Conservation (phyloP, 2,888 invertebrate genomes). For the Caenorhabditis sp. region DNA sequence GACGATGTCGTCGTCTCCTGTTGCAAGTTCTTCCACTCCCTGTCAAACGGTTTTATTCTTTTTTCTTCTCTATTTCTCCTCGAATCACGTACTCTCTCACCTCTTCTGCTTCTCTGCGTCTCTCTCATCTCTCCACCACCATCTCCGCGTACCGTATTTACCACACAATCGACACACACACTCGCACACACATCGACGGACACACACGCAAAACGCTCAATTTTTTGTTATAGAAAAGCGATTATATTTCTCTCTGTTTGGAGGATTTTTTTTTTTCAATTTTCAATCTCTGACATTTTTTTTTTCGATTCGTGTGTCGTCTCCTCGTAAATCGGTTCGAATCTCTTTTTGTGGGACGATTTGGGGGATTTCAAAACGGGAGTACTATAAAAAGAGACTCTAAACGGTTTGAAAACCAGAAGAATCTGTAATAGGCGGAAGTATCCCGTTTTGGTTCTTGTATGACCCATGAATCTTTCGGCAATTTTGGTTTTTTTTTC, state of each 20-base stretch:
- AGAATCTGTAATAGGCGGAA: too few species aligned
- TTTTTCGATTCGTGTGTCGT: background rate
- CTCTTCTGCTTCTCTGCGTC: slow-evolving; percentile 16
- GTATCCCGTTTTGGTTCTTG: too few species aligned
- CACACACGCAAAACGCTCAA: slow-evolving; percentile 13
- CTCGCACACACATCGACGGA: slow-evolving; percentile 7
- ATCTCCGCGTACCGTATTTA: slow-evolving; percentile 7
- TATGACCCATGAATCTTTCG: too few species aligned
- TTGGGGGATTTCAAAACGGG: background rate
- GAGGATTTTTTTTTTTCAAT: slow-evolving; percentile 9
- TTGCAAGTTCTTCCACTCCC: slow-evolving; percentile 23
- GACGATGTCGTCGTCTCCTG: background rate
- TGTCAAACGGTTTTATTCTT: background rate
- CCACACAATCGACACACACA: background rate
- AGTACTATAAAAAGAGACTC: too few species aligned
- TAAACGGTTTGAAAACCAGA: background rate
- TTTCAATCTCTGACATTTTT: background rate
- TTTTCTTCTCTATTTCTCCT: slow-evolving; percentile 37
- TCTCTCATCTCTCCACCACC: slow-evolving; percentile 14
- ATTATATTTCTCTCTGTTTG: slow-evolving; percentile 13
- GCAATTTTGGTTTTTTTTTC: too few species aligned
- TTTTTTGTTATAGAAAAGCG: slow-evolving; percentile 37
- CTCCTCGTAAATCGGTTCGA: background rate
- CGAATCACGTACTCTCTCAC: background rate
- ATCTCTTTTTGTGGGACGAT: background rate